These are phyloP conservation scores for Tragelaphus scriptus DNA, from an alignment of 2,113 vertebrate genomes.

Conservation along the genomic window DNA sequence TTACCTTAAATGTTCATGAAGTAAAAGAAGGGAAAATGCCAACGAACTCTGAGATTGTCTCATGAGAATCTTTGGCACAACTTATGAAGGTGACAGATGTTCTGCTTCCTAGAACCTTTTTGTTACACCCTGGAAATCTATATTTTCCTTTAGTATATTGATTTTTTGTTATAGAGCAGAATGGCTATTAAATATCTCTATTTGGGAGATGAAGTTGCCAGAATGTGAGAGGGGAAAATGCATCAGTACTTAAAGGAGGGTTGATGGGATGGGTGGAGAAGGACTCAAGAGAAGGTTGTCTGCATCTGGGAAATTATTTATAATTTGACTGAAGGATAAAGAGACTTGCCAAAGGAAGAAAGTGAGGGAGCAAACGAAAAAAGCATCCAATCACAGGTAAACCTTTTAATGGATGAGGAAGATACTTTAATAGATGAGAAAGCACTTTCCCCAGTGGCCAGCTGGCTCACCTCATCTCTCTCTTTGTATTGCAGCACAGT, in stretches of 20 bases:
- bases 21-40: slow-evolving; percentile 50
- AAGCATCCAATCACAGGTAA: slow-evolving; percentile 2
- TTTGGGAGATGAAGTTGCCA: slow-evolving; percentile 8
- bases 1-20: slow-evolving; percentile 58
- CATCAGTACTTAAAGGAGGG: not conserved
- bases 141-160: slow-evolving; percentile 46
- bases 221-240: not conserved
- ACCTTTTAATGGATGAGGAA: slow-evolving; percentile 37
- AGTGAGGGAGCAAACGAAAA: slow-evolving; percentile 15
- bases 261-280: not conserved
- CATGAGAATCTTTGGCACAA: slow-evolving; percentile 54
- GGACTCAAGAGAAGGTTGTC: not conserved
- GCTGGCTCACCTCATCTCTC: slow-evolving; percentile 26
- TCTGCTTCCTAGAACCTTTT: slow-evolving; percentile 50
- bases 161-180: slow-evolving; percentile 19
- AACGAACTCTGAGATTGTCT: not conserved
- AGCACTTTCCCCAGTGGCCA: slow-evolving; percentile 14
- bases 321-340: slow-evolving; percentile 23
- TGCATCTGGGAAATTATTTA: not conserved
- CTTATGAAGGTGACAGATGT: slow-evolving; percentile 48
- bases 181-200: slow-evolving; percentile 54
- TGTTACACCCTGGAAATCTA: slow-evolving; percentile 45
- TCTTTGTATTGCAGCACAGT: not conserved
- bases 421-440: slow-evolving; percentile 19
- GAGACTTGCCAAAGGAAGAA: not conserved